Evolutionary conservation across 2,113 vertebrate genomes (phyloP), one percentile per base, ranked within the genome.

Genomic region (Anseranas semipalmata): DNA sequence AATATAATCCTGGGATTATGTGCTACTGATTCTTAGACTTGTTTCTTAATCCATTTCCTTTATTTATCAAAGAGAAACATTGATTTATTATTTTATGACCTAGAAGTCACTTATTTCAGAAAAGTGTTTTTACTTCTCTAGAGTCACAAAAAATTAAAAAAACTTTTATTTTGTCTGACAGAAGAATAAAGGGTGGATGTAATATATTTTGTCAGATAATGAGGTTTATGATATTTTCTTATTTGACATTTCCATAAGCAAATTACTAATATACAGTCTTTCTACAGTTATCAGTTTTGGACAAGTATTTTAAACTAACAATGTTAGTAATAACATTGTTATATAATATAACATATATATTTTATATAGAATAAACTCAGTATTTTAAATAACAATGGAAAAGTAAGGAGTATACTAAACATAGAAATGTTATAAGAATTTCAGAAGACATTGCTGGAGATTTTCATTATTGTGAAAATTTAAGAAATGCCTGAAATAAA

Each of bases 1-100:
- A 58, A 53, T 39, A 60, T 87, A 96, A 89, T 92, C 89, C 86
- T 82, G 28, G 95, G 86, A 96, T 95, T 95, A 89, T 66, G 77
- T 72, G 71, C 10, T 74, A 68, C 67, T 58, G 50, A 96, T 94
- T 50, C 56, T 90, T 59, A 59, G 43, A 55, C 50, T 62, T 4
- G 9, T 84, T 92, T 87, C 75, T 95, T 82, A 91, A 95, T 87
- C 52, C 6, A 37, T 74, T 87, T 87, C 16, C 43, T 92, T 92
- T 48, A 75, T 62, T 75, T 89, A 62, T 50, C 75, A 46, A 90
- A 89, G 55, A 58, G 32, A 96, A 91, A 46, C 67, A 8, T 46
- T 93, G 32, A 76, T 71, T 58, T 70, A 21, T 63, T 85, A 75
- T 33, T 93, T 73, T 79, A 15, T 63, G 41, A 76, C 22, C 21